Evolutionary conservation across 2,113 vertebrate species (phyloP).

Genomic region (Sorex araneus): DNA sequence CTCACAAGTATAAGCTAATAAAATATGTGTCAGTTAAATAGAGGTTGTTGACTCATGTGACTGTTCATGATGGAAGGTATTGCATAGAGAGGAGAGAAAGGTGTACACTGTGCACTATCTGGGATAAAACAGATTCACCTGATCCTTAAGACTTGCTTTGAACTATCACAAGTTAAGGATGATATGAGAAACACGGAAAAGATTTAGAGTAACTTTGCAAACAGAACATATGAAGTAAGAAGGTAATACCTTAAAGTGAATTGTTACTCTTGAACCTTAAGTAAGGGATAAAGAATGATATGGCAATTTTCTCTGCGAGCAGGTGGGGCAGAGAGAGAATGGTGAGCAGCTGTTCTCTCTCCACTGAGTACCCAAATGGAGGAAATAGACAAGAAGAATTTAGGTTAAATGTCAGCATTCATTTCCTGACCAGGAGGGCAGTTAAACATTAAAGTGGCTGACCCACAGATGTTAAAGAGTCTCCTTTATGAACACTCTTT

Average conservation of each 20-base stretch:
- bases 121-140: slow-evolving; percentile 35
- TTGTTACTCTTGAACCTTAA: background rate
- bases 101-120: background rate
- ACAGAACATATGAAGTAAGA: background rate
- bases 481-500: slow-evolving; percentile 2
- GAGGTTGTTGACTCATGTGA: background rate
- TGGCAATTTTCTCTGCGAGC: background rate
- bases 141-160: slow-evolving; percentile 11
- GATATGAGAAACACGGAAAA: background rate
- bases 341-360: slow-evolving; percentile 29
- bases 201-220: slow-evolving; percentile 54
- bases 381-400: slow-evolving; percentile 64
- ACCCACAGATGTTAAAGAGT: slow-evolving; percentile 51
- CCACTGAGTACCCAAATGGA: background rate
- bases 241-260: background rate
- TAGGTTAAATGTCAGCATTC: slow-evolving; percentile 59
- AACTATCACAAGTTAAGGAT: slow-evolving; percentile 16
- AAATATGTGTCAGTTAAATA: background rate
- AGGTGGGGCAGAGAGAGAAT: background rate
- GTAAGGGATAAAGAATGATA: background rate
- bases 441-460: slow-evolving; percentile 36
- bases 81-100: background rate
- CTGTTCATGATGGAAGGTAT: background rate
- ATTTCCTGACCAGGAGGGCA: slow-evolving; percentile 50
- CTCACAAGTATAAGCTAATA: background rate